Evolutionary conservation across 2,888 invertebrate species (phyloP), one percentile per base, ranked within the genome.

Genomic region (Neocrepidodera transversa): DNA sequence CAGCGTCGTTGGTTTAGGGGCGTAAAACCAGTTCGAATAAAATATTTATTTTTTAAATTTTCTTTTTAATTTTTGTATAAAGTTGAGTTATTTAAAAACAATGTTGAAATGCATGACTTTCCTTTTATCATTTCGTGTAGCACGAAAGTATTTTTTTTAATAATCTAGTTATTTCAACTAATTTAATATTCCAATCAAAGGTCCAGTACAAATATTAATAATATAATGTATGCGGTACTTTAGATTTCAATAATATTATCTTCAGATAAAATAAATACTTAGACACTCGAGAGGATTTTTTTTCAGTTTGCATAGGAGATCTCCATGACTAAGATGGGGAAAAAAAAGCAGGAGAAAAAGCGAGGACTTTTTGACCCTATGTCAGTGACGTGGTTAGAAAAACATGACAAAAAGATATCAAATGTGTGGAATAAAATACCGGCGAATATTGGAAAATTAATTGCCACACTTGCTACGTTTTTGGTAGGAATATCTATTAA

Each of bases 401-500:
- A 81, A 50, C 84, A 87, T 67, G 79, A 82, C 11, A 81, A 81
- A 0, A 75, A 76, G 1, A 64, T 87, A 18, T 84, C 85, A 49
- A 83, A 82, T 60, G 78, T 84, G 66, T 87, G 87, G 78, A 78
- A 80, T 20, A 81, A 79, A 62, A 52, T 87, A 3, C 87, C 87
- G 0, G 80, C 81, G 3, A 82, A 81, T 60, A 71, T 87, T 3
- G 82, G 81, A 18, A 82, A 82, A 2, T 76, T 84, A 50, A 78
- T 87, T 10, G 86, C 85, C 0, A 85, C 86, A 0, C 68, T 86
- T 0, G 85, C 86, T 0, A 80, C 87, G 16, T 87, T 87, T 71
- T 79, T 84, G 10, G 80, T 88, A 38, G 88, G 87, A 48, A 81
- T 87, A 7, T 85, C 86, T 0, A 78, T 87, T 32, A 82, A 86